Evolutionary conservation across 2,888 invertebrate genomes (phyloP).

Genomic region (Lasioglossum malachurum): DNA sequence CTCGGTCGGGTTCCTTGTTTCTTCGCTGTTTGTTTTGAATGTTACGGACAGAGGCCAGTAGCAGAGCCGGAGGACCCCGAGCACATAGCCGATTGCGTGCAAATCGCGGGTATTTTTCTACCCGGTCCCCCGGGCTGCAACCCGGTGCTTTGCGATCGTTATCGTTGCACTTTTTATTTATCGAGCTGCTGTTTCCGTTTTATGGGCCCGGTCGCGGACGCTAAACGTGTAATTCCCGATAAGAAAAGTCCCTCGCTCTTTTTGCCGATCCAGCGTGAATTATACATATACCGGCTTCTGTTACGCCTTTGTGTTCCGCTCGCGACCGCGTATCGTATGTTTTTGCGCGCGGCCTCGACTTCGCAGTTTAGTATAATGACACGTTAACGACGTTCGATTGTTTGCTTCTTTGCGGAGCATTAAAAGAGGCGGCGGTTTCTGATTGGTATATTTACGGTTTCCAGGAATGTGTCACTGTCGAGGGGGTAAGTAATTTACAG

Average conservation of each 20-base stretch:
- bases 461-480: background rate
- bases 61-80: background rate
- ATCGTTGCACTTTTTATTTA: slow-evolving; percentile 29
- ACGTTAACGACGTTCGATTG: background rate
- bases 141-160: slow-evolving; percentile 25
- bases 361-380: background rate
- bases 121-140: background rate
- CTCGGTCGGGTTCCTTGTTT: background rate
- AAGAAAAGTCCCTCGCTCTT: slow-evolving; percentile 12
- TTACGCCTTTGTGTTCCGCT: background rate
- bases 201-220: background rate
- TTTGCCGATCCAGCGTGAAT: background rate
- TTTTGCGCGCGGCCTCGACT: background rate
- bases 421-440: background rate
- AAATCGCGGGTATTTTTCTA: slow-evolving; percentile 22
- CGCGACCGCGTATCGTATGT: background rate
- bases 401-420: background rate
- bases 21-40: slow-evolving; percentile 15
- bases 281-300: background rate
- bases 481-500: background rate
- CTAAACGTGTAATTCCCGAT: slow-evolving; percentile 8
- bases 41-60: background rate
- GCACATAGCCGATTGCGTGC: slow-evolving; percentile 7
- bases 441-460: background rate
- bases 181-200: slow-evolving; percentile 5